Evolutionary conservation across 2,888 invertebrate genomes (phyloP).

Genomic region (Cephus spinipes): DNA sequence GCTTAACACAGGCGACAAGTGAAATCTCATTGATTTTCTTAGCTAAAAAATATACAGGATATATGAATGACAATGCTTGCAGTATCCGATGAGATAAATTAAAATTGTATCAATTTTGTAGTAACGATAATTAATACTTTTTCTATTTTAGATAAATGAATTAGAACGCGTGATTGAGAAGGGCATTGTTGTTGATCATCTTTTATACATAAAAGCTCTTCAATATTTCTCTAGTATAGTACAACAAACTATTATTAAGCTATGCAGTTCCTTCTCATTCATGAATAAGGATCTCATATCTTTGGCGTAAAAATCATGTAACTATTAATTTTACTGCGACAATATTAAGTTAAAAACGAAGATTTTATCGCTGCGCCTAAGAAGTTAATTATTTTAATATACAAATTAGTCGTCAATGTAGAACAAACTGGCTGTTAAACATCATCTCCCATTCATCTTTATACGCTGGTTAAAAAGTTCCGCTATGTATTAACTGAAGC

Average conservation of each 20-base stretch:
- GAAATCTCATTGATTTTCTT: neutral
- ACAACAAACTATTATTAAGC: neutral
- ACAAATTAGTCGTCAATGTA: neutral
- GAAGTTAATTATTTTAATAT: neutral
- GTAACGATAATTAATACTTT: neutral
- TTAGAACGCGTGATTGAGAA: neutral
- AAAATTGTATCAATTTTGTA: neutral
- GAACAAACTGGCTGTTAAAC: neutral
- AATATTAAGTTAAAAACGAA: neutral
- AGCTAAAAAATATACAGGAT: neutral
- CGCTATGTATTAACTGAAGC: neutral
- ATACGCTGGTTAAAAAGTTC: neutral
- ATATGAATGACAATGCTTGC: neutral
- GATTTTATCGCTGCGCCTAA: neutral
- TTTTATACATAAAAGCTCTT: neutral
- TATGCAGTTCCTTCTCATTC: neutral
- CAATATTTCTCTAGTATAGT: neutral
- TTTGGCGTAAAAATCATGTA: neutral
- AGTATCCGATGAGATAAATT: neutral
- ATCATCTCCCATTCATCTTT: neutral
- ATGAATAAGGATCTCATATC: neutral
- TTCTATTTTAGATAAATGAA: neutral
- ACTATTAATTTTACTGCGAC: neutral
- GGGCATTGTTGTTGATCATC: neutral
- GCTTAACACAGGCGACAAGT: neutral